Evolutionary conservation across 2,888 invertebrate genomes (phyloP).

Genomic region (Machimus atricapillus): DNA sequence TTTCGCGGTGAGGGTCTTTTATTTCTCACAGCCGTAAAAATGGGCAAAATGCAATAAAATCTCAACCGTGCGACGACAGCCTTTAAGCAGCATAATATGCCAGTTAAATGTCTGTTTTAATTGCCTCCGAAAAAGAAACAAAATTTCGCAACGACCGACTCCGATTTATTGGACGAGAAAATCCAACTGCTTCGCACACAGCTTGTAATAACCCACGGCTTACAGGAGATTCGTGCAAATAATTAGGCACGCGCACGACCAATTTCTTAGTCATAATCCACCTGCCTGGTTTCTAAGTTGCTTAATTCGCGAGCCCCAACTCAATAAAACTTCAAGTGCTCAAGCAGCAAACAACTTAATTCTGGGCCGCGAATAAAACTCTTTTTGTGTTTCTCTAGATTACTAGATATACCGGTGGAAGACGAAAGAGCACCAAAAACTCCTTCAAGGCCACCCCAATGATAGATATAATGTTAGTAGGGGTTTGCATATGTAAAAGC

Average conservation of each 20-base stretch:
- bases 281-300: not conserved
- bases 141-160: not conserved
- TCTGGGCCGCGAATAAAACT: not conserved
- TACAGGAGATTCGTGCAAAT: constrained; percentile 13
- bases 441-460: not conserved
- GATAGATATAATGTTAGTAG: not conserved
- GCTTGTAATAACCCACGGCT: not conserved
- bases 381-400: not conserved
- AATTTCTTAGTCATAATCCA: not conserved
- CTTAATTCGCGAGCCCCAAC: not conserved
- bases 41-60: not conserved
- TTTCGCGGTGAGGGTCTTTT: not conserved
- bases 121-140: not conserved
- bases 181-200: not conserved
- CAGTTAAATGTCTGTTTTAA: constrained; percentile 17
- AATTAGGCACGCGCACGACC: constrained; percentile 17
- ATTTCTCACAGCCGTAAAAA: not conserved
- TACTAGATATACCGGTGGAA: not conserved
- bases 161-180: constrained; percentile 18
- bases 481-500: not conserved
- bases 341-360: not conserved
- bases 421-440: not conserved
- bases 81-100: not conserved
- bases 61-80: not conserved
- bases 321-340: not conserved